A percentile compares a stretch with the other conserved stretches of the same genome.
Conservation (phyloP, 2,888 invertebrate genomes). For the Volucella inanis region DNA sequence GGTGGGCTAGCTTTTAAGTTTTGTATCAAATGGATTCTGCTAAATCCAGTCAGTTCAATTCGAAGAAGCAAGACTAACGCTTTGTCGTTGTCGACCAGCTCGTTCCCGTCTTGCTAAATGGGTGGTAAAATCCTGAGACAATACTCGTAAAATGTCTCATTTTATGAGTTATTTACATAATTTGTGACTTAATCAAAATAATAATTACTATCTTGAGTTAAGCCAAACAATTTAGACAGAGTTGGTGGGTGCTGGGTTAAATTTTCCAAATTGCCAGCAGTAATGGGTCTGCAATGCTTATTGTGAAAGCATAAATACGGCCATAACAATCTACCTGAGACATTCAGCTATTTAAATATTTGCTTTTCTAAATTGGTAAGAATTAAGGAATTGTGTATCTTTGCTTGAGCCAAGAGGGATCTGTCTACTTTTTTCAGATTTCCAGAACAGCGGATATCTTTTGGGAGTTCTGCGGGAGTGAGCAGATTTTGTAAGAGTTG, state of each 20-base stretch:
- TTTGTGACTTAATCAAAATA: conserved; percentile 58
- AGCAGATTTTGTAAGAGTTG: too few species aligned
- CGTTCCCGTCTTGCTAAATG: neutral
- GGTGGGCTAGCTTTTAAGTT: too few species aligned
- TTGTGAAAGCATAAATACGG: neutral
- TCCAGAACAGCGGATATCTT: too few species aligned
- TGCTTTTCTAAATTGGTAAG: conserved; percentile 29
- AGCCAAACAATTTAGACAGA: conserved; percentile 29
- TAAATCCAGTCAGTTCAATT: conserved; percentile 19
- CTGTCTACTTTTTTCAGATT: too few species aligned
- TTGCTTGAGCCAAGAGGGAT: too few species aligned
- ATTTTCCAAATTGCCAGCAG: neutral
- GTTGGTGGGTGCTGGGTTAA: neutral
- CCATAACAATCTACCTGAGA: conserved; percentile 1
- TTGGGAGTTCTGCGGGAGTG: too few species aligned
- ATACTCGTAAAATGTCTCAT: conserved; percentile 52
- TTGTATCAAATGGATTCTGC: too few species aligned
- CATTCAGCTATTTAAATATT: conserved; percentile 32
- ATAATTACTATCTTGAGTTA: conserved; percentile 48
- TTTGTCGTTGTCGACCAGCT: neutral
- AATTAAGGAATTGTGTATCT: conserved; percentile 19
- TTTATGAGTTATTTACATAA: conserved; percentile 60
- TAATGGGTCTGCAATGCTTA: neutral
- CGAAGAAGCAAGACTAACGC: neutral
- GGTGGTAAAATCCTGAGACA: conserved; percentile 31